Percentiles rank a stretch among this genome's conserved stretches.
These are phyloP conservation scores for Arnoldichthys spilopterus DNA, from an alignment of 2,797 vertebrate species.

Conservation along the genomic window DNA sequence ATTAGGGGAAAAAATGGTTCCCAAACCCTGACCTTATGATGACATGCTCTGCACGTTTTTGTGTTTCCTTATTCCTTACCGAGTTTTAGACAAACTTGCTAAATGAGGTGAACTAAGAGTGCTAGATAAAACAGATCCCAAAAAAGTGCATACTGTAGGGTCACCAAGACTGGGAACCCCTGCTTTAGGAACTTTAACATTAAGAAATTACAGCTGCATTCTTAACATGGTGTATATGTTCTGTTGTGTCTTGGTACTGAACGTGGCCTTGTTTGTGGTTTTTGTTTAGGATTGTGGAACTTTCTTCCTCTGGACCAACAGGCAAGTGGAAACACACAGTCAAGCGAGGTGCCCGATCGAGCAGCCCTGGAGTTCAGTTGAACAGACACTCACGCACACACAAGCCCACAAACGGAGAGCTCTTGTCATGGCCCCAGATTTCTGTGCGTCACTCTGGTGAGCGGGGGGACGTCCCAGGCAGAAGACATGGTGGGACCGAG, in stretches of 20 bases:
- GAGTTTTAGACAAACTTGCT: too few species aligned
- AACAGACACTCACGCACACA: slow-evolving; percentile 24
- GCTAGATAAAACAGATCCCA: too few species aligned
- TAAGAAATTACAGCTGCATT: too few species aligned
- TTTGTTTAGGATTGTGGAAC: not conserved
- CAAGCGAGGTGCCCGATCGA: not conserved
- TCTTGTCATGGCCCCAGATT: slow-evolving; percentile 71
- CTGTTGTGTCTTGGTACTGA: not conserved
- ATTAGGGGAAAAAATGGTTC: too few species aligned
- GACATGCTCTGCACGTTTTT: too few species aligned
- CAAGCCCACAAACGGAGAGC: slow-evolving; percentile 8
- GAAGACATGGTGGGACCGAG: slow-evolving; percentile 97
- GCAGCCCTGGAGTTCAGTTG: slow-evolving; percentile 1
- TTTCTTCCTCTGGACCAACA: not conserved
- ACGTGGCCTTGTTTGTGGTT: slow-evolving; percentile 12
- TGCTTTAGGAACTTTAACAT: too few species aligned
- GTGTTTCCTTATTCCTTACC: too few species aligned
- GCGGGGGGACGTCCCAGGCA: slow-evolving; percentile 78
- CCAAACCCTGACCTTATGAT: too few species aligned
- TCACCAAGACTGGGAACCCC: too few species aligned
- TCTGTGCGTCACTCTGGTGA: slow-evolving; percentile 80
- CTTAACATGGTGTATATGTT: too few species aligned
- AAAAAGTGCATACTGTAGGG: too few species aligned
- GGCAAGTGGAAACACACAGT: not conserved
- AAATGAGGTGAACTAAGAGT: too few species aligned